Evolutionary conservation across 2,888 invertebrate genomes (phyloP).

Genomic region (Hypomecis atomaria): DNA sequence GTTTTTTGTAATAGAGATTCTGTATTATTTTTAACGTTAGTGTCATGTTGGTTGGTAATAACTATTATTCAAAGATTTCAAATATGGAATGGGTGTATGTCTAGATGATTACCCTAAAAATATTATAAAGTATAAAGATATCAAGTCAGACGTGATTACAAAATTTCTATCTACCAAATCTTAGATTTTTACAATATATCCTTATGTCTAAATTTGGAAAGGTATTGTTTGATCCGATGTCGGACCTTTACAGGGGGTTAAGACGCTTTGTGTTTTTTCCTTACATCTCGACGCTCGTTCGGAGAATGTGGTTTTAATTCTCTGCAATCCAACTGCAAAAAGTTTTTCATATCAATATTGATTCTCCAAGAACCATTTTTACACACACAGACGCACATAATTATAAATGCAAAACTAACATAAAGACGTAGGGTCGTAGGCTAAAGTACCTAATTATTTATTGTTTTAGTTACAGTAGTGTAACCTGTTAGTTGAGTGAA

Average conservation of each 20-base stretch:
- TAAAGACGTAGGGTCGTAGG: no score
- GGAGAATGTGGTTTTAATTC: conserved; percentile 87
- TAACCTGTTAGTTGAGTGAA: no score
- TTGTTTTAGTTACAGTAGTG: background rate
- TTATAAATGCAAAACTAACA: no score
- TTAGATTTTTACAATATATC: conserved; percentile 34
- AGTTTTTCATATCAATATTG: no score
- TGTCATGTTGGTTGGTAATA: background rate
- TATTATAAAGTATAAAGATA: conserved; percentile 2
- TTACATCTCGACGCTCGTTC: conserved; percentile 84
- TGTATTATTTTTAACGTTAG: no score
- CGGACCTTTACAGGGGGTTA: conserved; percentile 72
- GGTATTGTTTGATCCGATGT: conserved; percentile 55
- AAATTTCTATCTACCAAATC: conserved; percentile 34
- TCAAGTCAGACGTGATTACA: conserved; percentile 38
- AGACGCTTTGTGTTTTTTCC: conserved; percentile 89
- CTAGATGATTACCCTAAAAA: no score
- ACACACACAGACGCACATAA: no score
- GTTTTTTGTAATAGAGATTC: no score
- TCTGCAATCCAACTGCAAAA: conserved; percentile 86
- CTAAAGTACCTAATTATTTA: conserved; percentile 2
- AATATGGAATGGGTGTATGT: no score
- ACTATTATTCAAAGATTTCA: no score
- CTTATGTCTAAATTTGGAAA: conserved; percentile 51
- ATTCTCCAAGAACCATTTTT: no score